A percentile compares a stretch with the other conserved stretches of the same genome.
Evolutionary conservation across 2,888 invertebrate species (phyloP).

Genomic region (Agrotis puta): DNA sequence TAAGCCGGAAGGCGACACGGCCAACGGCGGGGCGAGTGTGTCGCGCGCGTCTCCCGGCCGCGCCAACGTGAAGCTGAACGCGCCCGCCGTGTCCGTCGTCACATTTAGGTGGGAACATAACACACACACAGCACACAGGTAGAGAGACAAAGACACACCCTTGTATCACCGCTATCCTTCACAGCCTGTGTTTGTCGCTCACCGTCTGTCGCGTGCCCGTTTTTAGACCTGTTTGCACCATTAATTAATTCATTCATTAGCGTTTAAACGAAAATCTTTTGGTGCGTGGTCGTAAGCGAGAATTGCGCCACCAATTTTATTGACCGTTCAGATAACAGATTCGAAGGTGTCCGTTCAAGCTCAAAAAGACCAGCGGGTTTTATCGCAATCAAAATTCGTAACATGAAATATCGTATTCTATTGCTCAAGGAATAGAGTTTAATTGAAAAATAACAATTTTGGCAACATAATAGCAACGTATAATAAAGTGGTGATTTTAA

Average conservation of each 20-base stretch:
- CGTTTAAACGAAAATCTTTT: not conserved
- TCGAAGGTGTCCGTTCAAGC: no score
- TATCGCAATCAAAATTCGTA: no score
- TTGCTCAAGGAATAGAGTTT: no score
- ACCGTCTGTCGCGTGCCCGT: constrained; percentile 50
- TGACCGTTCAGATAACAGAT: no score
- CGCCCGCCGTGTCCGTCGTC: constrained; percentile 96
- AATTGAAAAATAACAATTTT: no score
- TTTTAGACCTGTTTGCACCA: constrained; percentile 1
- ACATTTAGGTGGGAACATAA: constrained; percentile 97
- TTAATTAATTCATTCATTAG: not conserved
- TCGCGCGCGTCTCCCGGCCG: constrained; percentile 81
- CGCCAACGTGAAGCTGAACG: constrained; percentile 89
- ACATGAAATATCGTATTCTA: no score
- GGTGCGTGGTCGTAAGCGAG: no score
- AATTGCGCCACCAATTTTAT: no score
- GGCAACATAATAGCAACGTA: no score
- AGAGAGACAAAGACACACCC: constrained; percentile 91
- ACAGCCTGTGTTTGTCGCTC: constrained; percentile 59
- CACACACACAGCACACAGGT: constrained; percentile 90
- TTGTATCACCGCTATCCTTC: constrained; percentile 78
- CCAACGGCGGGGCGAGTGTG: constrained; percentile 77
- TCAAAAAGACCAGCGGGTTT: no score
- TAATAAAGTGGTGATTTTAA: no score
- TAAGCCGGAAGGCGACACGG: constrained; percentile 52